Evolutionary conservation across 2,113 vertebrate genomes (phyloP).

Genomic region (Podiceps cristatus): DNA sequence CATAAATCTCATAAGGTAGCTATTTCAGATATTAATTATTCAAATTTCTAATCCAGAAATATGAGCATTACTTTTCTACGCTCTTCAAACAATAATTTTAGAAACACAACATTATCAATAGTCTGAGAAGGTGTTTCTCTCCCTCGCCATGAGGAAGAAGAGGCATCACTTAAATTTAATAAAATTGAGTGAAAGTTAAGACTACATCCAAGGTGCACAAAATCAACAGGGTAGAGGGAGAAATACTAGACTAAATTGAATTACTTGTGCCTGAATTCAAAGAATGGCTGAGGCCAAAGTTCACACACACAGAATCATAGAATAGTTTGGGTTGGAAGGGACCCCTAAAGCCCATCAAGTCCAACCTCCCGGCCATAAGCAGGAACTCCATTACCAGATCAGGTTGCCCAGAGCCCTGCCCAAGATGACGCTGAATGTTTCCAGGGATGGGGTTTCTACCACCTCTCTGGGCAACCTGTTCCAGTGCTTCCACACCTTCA

Average conservation of each 20-base stretch:
- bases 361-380: too few species aligned
- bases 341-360: too few species aligned
- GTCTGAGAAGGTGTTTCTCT: background rate
- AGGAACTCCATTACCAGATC: too few species aligned
- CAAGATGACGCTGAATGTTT: too few species aligned
- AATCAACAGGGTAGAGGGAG: background rate
- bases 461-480: too few species aligned
- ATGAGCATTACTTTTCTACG: background rate
- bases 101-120: background rate
- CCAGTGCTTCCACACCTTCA: too few species aligned
- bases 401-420: too few species aligned
- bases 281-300: background rate
- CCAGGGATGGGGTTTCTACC: too few species aligned
- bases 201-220: background rate
- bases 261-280: background rate
- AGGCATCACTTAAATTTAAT: background rate
- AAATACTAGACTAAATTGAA: background rate
- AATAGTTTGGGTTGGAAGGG: too few species aligned
- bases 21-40: background rate
- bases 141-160: background rate
- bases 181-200: background rate
- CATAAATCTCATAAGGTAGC: background rate
- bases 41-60: background rate
- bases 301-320: background rate
- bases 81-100: background rate